These are phyloP conservation scores for Agrenia bidenticulata DNA, from an alignment of 2,888 invertebrate species.

Conservation along the genomic window DNA sequence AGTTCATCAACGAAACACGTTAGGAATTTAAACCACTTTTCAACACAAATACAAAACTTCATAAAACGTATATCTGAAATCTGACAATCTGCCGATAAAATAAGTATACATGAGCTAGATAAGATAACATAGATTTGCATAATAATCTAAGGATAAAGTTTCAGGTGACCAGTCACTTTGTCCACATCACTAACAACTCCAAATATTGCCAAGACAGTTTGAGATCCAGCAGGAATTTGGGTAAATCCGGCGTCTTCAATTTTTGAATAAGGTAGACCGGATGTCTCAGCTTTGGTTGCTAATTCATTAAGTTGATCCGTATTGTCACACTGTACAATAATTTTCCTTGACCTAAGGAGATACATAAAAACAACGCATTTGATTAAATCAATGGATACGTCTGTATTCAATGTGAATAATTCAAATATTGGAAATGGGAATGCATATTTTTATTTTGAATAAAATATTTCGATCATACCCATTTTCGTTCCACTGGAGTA, in stretches of 20 bases:
- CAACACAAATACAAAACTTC: too few species aligned
- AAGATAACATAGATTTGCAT: background rate
- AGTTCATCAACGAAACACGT: too few species aligned
- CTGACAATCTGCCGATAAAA: too few species aligned
- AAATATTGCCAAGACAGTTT: constrained; percentile 60
- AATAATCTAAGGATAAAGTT: constrained; percentile 25
- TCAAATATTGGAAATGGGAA: background rate
- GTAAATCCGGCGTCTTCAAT: constrained; percentile 57
- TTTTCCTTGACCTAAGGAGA: constrained; percentile 57
- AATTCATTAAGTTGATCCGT: constrained; percentile 57
- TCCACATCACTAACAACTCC: constrained; percentile 59
- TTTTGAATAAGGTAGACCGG: constrained; percentile 41
- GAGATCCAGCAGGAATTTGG: constrained; percentile 58
- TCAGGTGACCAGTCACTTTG: constrained; percentile 56
- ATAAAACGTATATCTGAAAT: too few species aligned
- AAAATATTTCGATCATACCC: constrained; percentile 44
- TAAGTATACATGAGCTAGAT: too few species aligned
- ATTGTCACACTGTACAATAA: constrained; percentile 57
- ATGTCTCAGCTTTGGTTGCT: constrained; percentile 52
- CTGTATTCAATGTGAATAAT: background rate
- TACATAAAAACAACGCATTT: constrained; percentile 1
- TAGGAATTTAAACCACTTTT: too few species aligned
- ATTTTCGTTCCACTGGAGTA: constrained; percentile 52
- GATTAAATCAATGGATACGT: background rate
- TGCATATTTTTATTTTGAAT: background rate